Base-by-base conservation (phyloP, 1,140 invertebrate genomes). In the Venustaconcha ellipsiformis region DNA sequence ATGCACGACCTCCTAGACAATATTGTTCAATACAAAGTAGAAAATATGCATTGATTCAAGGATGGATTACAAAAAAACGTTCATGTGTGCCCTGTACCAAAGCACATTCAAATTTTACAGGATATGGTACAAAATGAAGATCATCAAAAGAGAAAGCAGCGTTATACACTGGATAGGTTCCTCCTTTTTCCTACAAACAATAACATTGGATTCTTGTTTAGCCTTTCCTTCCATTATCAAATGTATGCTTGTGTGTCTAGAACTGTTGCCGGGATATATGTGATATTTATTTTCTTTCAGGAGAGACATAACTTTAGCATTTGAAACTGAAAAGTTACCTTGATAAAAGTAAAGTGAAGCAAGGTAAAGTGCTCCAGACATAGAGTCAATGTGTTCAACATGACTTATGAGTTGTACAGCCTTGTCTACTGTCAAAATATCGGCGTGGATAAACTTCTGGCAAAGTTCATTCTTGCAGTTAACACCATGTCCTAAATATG, bases 81-180 rank as follows among this genome's bases (percentile, higher is more conserved):
- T 59, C 14, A 17, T 60, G 11, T 6, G 48, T 48, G 55, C 63
- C 59, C 20, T 72, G 37, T 30, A 55, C 58, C 15, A 76, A 58
- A 23, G 69, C 66, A 57, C 70, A 72, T 72, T 77, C 75, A 64
- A 64, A 77, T 57, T 77, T 71, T 17, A 77, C 18, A 20, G 75
- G 58, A 20, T 71, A 23, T 57, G 75, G 75, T 14, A 77, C 75
- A 69, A 57, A 72, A 5, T n/a, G 20, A n/a, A 72, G 66, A 72
- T 77, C 75, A 62, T 68, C 18, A n/a, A 11, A 66, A 56, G 58
- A 57, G 55, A 72, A 77, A 11, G 64, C 69, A 15, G 72, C 59
- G 23, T 77, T 70, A 72, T 57, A 77, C 8, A 64, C 57, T 18
- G 69, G 23, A 63, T 63, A 37, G 30, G 64, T 66, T 66, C 64